A percentile compares a stretch with the other conserved stretches of the same genome.
phyloP scores from a whole-genome alignment of 2,888 invertebrate species.

The Syritta pipiens region DNA sequence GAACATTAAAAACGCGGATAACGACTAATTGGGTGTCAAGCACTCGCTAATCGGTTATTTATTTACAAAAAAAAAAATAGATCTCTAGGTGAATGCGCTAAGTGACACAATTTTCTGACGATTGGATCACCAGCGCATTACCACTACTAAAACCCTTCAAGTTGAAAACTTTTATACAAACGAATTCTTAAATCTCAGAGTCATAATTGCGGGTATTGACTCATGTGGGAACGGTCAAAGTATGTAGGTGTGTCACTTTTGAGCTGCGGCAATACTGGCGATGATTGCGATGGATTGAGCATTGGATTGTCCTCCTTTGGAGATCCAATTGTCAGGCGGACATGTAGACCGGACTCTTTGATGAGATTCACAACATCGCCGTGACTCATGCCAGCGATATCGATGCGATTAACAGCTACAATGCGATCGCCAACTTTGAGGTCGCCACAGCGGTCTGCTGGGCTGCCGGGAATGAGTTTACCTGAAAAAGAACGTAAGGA shows the following conservation, averaged over 20 bases:
- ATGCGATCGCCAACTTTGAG: slow-evolving; percentile 97
- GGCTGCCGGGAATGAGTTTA: slow-evolving; percentile 95
- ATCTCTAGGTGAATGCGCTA: slow-evolving; percentile 16
- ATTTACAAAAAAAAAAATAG: slow-evolving; percentile 44
- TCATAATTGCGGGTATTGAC: slow-evolving; percentile 78
- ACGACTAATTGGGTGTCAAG: slow-evolving; percentile 10
- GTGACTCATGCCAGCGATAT: slow-evolving; percentile 94
- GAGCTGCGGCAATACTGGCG: slow-evolving; percentile 70
- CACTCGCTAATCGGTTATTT: slow-evolving; percentile 17
- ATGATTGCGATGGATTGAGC: slow-evolving; percentile 71
- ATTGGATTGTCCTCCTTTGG: slow-evolving; percentile 75
- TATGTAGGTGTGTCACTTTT: slow-evolving; percentile 70
- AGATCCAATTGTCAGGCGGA: slow-evolving; percentile 88
- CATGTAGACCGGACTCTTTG: slow-evolving; percentile 95
- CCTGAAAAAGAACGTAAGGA: slow-evolving; percentile 81
- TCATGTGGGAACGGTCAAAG: slow-evolving; percentile 71
- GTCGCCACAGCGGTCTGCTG: slow-evolving; percentile 95
- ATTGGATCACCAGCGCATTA: slow-evolving; percentile 40
- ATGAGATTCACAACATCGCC: slow-evolving; percentile 98
- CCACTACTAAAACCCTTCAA: slow-evolving; percentile 68
- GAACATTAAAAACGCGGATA: slow-evolving; percentile 34
- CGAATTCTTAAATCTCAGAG: slow-evolving; percentile 79
- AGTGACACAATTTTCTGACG: background rate
- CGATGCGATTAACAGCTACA: slow-evolving; percentile 94
- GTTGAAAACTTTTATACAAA: slow-evolving; percentile 78